These are phyloP conservation scores for Oscheius sp. DNA, from an alignment of 1,140 invertebrate genomes.

Conservation along the genomic window DNA sequence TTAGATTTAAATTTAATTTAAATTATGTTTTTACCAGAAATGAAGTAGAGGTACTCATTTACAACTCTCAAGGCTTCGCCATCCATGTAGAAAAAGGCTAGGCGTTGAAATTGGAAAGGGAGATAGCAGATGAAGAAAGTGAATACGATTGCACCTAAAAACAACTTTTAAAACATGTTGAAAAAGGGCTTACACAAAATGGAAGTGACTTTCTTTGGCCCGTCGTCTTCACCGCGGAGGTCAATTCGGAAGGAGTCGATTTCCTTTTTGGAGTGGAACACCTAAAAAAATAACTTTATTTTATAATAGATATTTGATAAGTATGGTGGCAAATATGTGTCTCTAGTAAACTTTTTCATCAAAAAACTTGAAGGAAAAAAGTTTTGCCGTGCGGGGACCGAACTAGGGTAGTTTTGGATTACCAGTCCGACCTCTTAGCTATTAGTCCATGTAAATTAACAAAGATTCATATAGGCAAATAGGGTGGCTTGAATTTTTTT, in stretches of 20 bases:
- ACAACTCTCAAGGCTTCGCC: background rate
- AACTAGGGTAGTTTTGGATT: too few relatives aligned
- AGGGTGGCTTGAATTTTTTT: too few relatives aligned
- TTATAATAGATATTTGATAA: slow-evolving; percentile 2
- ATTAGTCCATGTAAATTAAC: too few relatives aligned
- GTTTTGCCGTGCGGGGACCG: too few relatives aligned
- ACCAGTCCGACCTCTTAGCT: too few relatives aligned
- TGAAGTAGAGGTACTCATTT: slow-evolving; percentile 40
- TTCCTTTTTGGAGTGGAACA: background rate
- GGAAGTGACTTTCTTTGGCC: slow-evolving; percentile 16
- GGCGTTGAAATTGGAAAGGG: slow-evolving; percentile 82
- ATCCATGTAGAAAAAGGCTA: slow-evolving; percentile 74
- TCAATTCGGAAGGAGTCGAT: slow-evolving; percentile 8
- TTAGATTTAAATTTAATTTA: background rate
- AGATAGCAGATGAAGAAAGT: slow-evolving; percentile 90
- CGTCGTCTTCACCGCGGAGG: slow-evolving; percentile 11
- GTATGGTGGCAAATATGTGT: too few relatives aligned
- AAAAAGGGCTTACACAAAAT: slow-evolving; percentile 19
- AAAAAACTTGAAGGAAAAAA: too few relatives aligned
- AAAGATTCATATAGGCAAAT: too few relatives aligned
- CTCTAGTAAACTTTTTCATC: too few relatives aligned
- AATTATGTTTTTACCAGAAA: slow-evolving; percentile 22
- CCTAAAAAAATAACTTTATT: background rate
- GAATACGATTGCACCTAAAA: slow-evolving; percentile 79
- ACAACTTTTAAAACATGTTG: slow-evolving; percentile 7